A percentile compares a stretch with the other conserved stretches of the same genome.
phyloP scores from a whole-genome alignment of 2,888 invertebrate species.

The Thera britannica region DNA sequence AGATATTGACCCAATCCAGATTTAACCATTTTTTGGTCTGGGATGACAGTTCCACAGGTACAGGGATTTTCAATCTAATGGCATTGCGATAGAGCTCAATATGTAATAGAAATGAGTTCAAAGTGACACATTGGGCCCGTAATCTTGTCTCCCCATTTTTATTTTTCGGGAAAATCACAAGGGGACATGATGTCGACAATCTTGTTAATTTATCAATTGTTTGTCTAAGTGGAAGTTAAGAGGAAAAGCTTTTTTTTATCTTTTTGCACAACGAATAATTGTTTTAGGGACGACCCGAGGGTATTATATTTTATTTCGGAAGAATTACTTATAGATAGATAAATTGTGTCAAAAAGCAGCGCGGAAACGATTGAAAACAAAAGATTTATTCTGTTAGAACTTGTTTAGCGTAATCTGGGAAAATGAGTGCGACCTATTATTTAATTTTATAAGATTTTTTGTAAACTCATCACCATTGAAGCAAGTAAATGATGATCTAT shows the following conservation, averaged over 20 bases:
- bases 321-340: too few relatives aligned
- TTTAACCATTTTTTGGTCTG: too few relatives aligned
- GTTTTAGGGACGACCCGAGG: constrained; percentile 17
- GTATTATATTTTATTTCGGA: neutral
- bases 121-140: constrained; percentile 18
- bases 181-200: constrained; percentile 64
- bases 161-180: constrained; percentile 54
- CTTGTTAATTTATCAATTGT: constrained; percentile 78
- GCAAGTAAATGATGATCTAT: too few relatives aligned
- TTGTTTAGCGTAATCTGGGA: too few relatives aligned
- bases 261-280: constrained; percentile 27
- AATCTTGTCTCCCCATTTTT: constrained; percentile 72
- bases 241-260: constrained; percentile 33
- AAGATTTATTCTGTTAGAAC: too few relatives aligned
- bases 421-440: too few relatives aligned
- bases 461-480: too few relatives aligned
- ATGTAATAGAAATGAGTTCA: neutral
- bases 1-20: too few relatives aligned
- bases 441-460: too few relatives aligned
- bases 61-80: neutral
- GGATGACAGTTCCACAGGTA: too few relatives aligned
- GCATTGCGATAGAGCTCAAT: neutral
- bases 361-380: too few relatives aligned
- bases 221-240: constrained; percentile 64
- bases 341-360: too few relatives aligned